Evolutionary conservation across 2,797 vertebrate genomes (phyloP), one percentile per base, ranked within the genome.

Genomic region (Acrocephalus scirpaceus): DNA sequence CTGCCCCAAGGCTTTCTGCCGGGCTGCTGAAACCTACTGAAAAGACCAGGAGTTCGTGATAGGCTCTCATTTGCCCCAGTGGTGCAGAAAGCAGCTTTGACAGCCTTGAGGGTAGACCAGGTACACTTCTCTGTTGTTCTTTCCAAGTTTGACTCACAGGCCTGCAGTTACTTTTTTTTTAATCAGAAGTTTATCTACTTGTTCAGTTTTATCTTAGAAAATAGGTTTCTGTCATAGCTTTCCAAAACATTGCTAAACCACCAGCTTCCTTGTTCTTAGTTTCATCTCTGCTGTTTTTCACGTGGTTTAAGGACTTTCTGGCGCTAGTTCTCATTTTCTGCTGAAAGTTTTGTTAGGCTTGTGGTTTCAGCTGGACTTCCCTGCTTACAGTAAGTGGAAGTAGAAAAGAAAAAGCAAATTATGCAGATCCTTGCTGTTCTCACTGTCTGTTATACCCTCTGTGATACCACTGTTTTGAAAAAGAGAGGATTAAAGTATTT

Each of bases 11-110:
- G 62, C 45, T 6, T 19, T 4, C 77, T 26, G 45, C 0, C 8
- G 56, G 19, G 1, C 21, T 29, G 0, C 42, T 3, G 20, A 13
- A 5, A 12, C 17, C 20, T 36, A 0, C 2, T 6, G 4, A 11
- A 17, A 51, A 64, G 3, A 17, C 13, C 30, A 5, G 16, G 11
- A 30, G 9, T 26, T 36, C 9, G 3, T 29, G 42, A 4, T 3
- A 30, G 38, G 7, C 13, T 38, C 27, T 32, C 4, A 5, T 36
- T 34, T 69, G 16, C 10, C 29, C 25, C 30, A 5, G 2, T 12
- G 30, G 12, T 19, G 14, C 65, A 13, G 29, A 42, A 64, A 61
- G 32, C 51, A 36, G 14, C 44, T 73, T 32, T 17, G 44, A 16
- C 20, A 58, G n/a, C 50, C 57, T 30, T 11, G 26, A 36, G 29